phyloP scores from a whole-genome alignment of 2,797 vertebrate species.

The Lophius americanus region DNA sequence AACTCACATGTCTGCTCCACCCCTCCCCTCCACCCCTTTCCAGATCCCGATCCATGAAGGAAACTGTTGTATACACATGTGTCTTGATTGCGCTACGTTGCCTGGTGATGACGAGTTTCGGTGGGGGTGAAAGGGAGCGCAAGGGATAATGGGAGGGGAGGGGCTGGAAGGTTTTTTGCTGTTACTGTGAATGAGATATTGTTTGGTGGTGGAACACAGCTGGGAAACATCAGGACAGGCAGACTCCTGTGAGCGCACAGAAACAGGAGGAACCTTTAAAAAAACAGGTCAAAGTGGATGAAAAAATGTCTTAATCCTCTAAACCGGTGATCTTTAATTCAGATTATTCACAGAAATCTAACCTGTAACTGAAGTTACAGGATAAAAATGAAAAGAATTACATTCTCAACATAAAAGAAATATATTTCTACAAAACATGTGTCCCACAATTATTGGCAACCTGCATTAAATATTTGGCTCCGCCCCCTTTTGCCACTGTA shows the following conservation, averaged over 20 bases:
- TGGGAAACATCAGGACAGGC: conserved; percentile 85
- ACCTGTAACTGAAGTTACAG: too few species aligned
- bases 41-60: conserved; percentile 73
- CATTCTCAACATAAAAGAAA: too few species aligned
- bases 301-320: too few species aligned
- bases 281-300: too few species aligned
- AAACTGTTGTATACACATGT: conserved; percentile 80
- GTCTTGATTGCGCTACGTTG: conserved; percentile 82
- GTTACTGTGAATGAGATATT: conserved; percentile 86
- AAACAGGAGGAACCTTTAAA: conserved; percentile 39
- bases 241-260: conserved; percentile 56
- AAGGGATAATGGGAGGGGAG: conserved; percentile 64
- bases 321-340: too few species aligned
- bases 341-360: too few species aligned
- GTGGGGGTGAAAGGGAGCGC: conserved; percentile 60
- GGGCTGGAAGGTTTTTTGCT: conserved; percentile 50
- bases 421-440: too few species aligned
- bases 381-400: too few species aligned
- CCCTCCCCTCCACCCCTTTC: conserved; percentile 25
- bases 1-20: conserved; percentile 50
- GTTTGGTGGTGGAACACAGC: conserved; percentile 84
- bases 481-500: too few species aligned
- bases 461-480: too few species aligned
- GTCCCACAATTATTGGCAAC: too few species aligned
- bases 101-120: conserved; percentile 71